Base-by-base conservation (phyloP, 2,888 invertebrate species). In the Calephelis perditalis region DNA sequence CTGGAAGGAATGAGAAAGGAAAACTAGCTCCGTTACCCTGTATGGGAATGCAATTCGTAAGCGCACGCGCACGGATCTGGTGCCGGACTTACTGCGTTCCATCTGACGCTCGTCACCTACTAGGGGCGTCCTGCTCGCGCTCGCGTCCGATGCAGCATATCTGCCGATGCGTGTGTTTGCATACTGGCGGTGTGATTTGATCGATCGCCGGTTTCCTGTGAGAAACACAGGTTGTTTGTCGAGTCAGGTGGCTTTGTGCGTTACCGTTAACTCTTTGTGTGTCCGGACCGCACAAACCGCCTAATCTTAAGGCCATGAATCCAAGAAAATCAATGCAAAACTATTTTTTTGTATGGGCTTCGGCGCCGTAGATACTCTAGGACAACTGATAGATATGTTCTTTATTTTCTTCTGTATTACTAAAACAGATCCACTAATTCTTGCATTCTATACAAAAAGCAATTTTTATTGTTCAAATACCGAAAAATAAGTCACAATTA, bases 1-100 rank as follows among this genome's bases (percentile, higher is more conserved):
- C 76, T 78, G 74, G 84, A 71, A 68, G 73, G 76, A 86, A 78
- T 74, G 86, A 84, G 86, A 84, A 74, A 75, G 79, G 75, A 71
- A 73, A 80, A 63, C 71, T 79, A 79, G 79, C 81, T 82, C 86
- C 85, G 84, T 84, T 86, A 86, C 84, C 82, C 80, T 79, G 81
- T 84, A 87, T 82, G 85, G 86, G 81, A 86, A 86, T 85, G 84
- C 84, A 86, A 87, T 86, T 86, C 84, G 83, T 85, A 84, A 82
- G 83, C 81, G 82, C 84, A 84, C 81, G 84, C 84, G 85, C 83
- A 82, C 77, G 73, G 80, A 77, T 79, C 77, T 71, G 76, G 79
- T 79, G 77, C 80, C 82, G 82, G 83, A 84, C 81, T 81, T 77
- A 71, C 73, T 78, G 75, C 75, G 77, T 79, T 81, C 78, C 76